phyloP scores from a whole-genome alignment of 2,888 invertebrate species.

The Mactromeris polynyma region DNA sequence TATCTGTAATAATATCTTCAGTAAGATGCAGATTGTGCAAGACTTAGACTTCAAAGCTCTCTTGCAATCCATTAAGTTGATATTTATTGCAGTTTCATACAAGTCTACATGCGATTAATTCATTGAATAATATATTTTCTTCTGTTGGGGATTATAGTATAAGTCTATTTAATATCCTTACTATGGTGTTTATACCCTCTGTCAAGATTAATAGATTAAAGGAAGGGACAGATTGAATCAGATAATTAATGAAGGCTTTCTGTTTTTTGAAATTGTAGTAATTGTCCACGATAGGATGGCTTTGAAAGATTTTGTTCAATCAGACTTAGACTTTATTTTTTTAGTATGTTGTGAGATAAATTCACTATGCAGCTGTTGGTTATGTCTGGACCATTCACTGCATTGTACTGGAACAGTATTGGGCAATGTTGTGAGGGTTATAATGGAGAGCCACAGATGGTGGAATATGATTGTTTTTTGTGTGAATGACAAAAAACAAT shows the following conservation, averaged over 20 bases:
- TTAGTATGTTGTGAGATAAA: neutral
- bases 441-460: neutral
- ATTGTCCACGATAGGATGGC: neutral
- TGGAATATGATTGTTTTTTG: neutral
- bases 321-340: neutral
- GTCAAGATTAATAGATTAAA: neutral
- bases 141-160: neutral
- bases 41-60: neutral
- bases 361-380: neutral
- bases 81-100: neutral
- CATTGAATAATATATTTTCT: neutral
- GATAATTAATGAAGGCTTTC: neutral
- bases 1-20: neutral
- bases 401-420: neutral
- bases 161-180: neutral
- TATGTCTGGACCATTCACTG: neutral
- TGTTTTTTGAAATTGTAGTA: neutral
- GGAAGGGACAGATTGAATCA: neutral
- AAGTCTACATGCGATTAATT: neutral
- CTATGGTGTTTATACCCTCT: neutral
- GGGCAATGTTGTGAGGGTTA: neutral
- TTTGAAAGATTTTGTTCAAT: conserved; percentile 1
- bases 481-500: neutral
- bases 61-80: neutral
- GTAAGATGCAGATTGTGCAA: neutral